A percentile compares a stretch with the other conserved stretches of the same genome.
These are phyloP conservation scores for Chrysogorgia sp. DNA, from an alignment of 92 coral and sea anemone species.

Conservation along the genomic window DNA sequence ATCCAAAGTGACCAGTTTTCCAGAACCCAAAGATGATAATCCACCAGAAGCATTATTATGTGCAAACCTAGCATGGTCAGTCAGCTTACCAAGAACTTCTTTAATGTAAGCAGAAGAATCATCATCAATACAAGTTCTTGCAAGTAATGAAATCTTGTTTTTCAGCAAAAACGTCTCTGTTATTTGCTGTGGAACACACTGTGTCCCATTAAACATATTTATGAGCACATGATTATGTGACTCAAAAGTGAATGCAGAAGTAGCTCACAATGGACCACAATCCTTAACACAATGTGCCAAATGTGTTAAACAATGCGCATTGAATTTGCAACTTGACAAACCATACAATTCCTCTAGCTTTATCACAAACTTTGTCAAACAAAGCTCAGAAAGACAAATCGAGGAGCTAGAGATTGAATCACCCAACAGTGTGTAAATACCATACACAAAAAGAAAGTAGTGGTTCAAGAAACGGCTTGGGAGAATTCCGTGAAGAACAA, in stretches of 20 bases:
- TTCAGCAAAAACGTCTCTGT: not conserved
- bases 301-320: no score
- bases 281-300: no score
- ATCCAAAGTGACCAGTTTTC: not conserved
- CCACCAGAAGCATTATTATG: not conserved
- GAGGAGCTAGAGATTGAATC: not conserved
- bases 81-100: not conserved
- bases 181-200: not conserved
- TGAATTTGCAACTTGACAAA: no score
- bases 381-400: not conserved
- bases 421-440: not conserved
- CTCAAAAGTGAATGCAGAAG: no score
- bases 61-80: not conserved
- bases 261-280: no score
- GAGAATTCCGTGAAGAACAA: no score
- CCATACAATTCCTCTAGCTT: no score
- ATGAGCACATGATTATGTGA: not conserved
- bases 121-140: not conserved
- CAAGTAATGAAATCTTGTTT: not conserved
- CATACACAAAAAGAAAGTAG: not conserved
- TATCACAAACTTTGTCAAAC: no score
- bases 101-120: not conserved
- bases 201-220: not conserved
- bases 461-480: no score
- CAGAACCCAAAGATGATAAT: not conserved